Evolutionary conservation across 2,113 vertebrate genomes (phyloP), one percentile per base, ranked within the genome.

Genomic region (Capreolus pygargus): DNA sequence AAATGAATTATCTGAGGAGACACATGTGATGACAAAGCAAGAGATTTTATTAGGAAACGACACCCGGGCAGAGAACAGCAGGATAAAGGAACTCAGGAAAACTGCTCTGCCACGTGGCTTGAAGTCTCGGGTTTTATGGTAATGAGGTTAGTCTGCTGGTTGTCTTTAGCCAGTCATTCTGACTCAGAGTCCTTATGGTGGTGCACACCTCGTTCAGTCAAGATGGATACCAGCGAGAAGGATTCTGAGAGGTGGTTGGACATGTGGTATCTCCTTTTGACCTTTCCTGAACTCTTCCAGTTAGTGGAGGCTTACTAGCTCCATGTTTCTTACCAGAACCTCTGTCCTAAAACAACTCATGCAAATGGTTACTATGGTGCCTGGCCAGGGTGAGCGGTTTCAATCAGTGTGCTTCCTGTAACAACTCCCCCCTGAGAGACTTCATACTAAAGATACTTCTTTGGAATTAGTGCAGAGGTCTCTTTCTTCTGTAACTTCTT

Each of bases 111-210:
- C 17, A 36, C 36, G n/a, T n/a, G 64, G 33, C 64, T 67, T 0
- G 2, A 67, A 67, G 17, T 36, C 8, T 67, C 15, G 2, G 4
- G 33, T 9, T 67, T 67, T 36, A 36, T 67, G 33, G 64, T 67
- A 9, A 36, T n/a, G 33, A 33, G 17, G n/a, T n/a, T n/a, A 19
- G 61, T n/a, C 7, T n/a, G 33, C 3, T 0, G 16, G 30, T 10
- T 67, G 61, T n/a, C 61, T 67, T 67, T 67, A 67, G 8, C 33
- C 33, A 36, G 10, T 67, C 8, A 36, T 67, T 54, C 33, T 67
- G 64, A 36, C 64, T 21, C 64, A 36, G 64, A 67, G 33, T 36
- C 17, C 64, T 70, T 70, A 17, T 70, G 17, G 4, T 36, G n/a
- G 9, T 70, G 64, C 64, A 67, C 64, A 36, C 33, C 64, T 67